These are phyloP conservation scores for Amblyopsis rosae DNA, from an alignment of 2,113 vertebrate species.

Conservation along the genomic window DNA sequence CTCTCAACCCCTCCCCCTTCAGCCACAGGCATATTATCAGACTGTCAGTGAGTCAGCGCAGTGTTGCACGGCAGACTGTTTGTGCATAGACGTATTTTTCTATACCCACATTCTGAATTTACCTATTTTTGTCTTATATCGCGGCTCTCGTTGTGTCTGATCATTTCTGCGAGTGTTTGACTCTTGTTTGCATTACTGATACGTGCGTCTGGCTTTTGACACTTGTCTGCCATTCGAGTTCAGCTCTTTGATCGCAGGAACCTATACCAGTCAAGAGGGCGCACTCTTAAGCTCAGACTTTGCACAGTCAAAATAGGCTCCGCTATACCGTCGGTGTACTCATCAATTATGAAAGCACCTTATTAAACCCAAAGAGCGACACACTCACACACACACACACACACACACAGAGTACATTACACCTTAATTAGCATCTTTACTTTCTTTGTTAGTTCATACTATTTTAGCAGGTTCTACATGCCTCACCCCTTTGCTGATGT, in stretches of 20 bases:
- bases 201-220: conserved; percentile 46
- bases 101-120: neutral
- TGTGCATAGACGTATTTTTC: no score
- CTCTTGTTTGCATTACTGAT: conserved; percentile 47
- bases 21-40: no score
- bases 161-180: conserved; percentile 3
- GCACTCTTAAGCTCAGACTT: neutral
- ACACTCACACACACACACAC: neutral
- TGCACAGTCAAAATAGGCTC: neutral
- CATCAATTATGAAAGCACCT: neutral
- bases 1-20: no score
- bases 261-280: neutral
- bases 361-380: no score
- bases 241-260: conserved; percentile 55
- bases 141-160: neutral
- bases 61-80: no score
- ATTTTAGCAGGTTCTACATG: no score
- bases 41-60: no score
- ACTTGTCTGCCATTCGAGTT: conserved; percentile 34
- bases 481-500: no score
- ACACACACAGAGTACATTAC: no score
- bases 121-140: neutral
- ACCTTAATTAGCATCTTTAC: neutral
- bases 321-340: no score
- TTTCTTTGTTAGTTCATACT: no score